These are phyloP conservation scores for Tenthredo distinguenda DNA, from an alignment of 2,888 invertebrate genomes.

Conservation along the genomic window DNA sequence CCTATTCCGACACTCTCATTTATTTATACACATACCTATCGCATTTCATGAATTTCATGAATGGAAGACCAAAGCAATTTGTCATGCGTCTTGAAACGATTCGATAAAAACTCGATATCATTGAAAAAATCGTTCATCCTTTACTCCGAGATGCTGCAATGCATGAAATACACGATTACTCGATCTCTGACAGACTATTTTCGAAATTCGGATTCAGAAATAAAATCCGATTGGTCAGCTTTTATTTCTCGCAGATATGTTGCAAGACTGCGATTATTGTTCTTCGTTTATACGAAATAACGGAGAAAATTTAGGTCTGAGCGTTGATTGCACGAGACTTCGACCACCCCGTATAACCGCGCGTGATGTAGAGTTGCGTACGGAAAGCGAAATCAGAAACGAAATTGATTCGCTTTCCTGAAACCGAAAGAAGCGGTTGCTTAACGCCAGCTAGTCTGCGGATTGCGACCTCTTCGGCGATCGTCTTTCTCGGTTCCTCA, in stretches of 20 bases:
- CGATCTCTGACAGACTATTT: background rate
- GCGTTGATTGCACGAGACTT: background rate
- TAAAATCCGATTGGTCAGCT: background rate
- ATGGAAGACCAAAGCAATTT: background rate
- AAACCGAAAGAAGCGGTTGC: constrained; percentile 49
- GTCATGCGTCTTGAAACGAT: background rate
- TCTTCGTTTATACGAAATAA: background rate
- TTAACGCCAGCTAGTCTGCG: constrained; percentile 2
- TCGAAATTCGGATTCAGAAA: background rate
- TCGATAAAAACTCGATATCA: background rate
- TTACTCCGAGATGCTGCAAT: background rate
- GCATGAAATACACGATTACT: background rate
- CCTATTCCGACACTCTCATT: background rate
- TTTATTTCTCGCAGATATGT: background rate
- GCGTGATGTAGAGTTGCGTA: constrained; percentile 33
- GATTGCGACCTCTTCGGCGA: background rate
- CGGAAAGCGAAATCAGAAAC: constrained; percentile 48
- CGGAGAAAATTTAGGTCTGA: background rate
- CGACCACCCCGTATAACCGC: background rate
- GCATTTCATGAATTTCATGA: constrained; percentile 16
- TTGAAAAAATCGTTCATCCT: background rate
- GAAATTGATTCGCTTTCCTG: constrained; percentile 53
- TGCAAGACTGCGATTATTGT: background rate
- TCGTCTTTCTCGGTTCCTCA: constrained; percentile 34
- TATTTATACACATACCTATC: background rate